phyloP scores from a whole-genome alignment of 2,888 invertebrate species.

The Monopis laevigella region DNA sequence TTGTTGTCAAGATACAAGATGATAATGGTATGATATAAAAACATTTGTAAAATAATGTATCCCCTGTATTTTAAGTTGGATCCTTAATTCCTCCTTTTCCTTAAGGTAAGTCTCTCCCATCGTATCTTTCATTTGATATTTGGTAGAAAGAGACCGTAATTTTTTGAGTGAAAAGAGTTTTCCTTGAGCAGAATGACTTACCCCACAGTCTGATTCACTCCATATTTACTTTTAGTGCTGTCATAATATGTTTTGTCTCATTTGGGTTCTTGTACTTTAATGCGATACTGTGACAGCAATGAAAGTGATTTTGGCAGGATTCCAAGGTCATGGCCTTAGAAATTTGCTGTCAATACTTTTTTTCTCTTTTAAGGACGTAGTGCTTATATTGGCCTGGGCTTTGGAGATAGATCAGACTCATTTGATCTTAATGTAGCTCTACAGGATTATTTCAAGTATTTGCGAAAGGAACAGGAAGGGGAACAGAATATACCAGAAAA shows the following conservation, averaged over 20 bases:
- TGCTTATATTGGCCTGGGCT: conserved; percentile 97
- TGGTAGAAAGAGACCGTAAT: no score
- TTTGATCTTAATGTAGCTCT: conserved; percentile 98
- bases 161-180: no score
- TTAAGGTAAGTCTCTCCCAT: no score
- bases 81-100: no score
- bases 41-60: no score
- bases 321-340: no score
- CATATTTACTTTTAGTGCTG: no score
- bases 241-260: background rate
- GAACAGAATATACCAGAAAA: conserved; percentile 77
- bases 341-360: background rate
- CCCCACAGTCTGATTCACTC: no score
- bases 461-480: conserved; percentile 83
- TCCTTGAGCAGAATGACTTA: no score
- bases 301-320: no score
- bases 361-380: conserved; percentile 66
- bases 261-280: background rate
- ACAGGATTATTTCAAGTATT: conserved; percentile 97
- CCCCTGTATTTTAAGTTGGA: no score
- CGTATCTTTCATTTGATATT: no score
- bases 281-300: background rate
- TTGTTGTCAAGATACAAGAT: conserved; percentile 94
- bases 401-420: conserved; percentile 97
- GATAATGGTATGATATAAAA: conserved; percentile 89